Evolutionary conservation across 2,888 invertebrate species (phyloP).

Genomic region (Masnerella sp.): DNA sequence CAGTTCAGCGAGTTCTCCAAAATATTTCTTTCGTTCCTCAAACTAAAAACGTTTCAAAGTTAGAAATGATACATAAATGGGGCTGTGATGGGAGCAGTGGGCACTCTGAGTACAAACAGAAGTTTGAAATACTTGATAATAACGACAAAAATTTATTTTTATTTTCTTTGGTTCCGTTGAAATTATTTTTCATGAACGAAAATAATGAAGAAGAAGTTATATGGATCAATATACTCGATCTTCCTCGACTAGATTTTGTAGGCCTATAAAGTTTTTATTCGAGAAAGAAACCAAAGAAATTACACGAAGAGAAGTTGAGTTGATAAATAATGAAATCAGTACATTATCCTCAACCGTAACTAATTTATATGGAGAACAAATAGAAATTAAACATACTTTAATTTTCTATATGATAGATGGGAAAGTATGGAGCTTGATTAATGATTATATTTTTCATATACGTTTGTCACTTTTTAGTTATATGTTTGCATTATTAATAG

Average conservation of each 20-base stretch:
- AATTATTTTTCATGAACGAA: not conserved
- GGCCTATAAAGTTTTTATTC: slow-evolving; percentile 9
- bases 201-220: not conserved
- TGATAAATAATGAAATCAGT: slow-evolving; percentile 20
- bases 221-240: slow-evolving; percentile 39
- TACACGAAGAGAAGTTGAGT: slow-evolving; percentile 27
- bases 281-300: slow-evolving; percentile 31
- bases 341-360: not conserved
- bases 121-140: not conserved
- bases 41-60: not conserved
- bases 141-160: not conserved
- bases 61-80: not conserved
- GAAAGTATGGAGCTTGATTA: too few species aligned
- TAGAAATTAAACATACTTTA: slow-evolving; percentile 29
- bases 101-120: not conserved
- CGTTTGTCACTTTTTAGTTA: too few species aligned
- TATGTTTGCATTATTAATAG: too few species aligned
- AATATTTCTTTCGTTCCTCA: not conserved
- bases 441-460: too few species aligned
- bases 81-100: not conserved
- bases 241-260: slow-evolving; percentile 39
- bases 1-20: not conserved
- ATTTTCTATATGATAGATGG: slow-evolving; percentile 54
- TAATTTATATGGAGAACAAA: not conserved
- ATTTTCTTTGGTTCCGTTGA: not conserved